Evolutionary conservation across 2,113 vertebrate genomes (phyloP).

Genomic region (Melanostigma gelatinosum): DNA sequence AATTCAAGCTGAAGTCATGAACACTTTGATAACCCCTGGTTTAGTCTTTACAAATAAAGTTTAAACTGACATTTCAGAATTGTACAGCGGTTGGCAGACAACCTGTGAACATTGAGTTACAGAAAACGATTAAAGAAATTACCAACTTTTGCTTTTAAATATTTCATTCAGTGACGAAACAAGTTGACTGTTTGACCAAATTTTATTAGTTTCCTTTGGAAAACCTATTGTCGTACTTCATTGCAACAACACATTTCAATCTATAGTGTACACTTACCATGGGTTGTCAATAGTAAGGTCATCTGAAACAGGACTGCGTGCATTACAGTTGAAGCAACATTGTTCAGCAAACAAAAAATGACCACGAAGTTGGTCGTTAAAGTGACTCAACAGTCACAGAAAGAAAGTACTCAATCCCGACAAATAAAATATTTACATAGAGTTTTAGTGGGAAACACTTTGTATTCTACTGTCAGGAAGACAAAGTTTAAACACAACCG

Average conservation of each 20-base stretch:
- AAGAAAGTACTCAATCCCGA: conserved; percentile 62
- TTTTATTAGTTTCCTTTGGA: conserved; percentile 92
- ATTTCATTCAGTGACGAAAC: background rate
- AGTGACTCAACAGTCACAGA: conserved; percentile 52
- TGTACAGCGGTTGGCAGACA: too few species aligned
- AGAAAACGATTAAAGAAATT: too few species aligned
- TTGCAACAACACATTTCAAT: conserved; percentile 83
- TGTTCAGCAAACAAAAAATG: conserved; percentile 27
- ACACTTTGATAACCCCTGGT: background rate
- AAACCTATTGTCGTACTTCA: conserved; percentile 86
- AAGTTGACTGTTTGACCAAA: conserved; percentile 66
- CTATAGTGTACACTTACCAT: conserved; percentile 84
- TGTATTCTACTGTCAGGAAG: conserved; percentile 61
- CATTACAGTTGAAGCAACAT: conserved; percentile 71
- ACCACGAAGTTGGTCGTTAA: conserved; percentile 14
- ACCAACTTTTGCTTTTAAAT: background rate
- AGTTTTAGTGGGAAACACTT: conserved; percentile 71
- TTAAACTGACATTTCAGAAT: too few species aligned
- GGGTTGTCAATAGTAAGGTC: conserved; percentile 78
- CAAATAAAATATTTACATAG: conserved; percentile 70
- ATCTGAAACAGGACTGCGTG: conserved; percentile 83
- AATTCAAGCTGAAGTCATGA: background rate
- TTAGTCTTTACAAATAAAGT: background rate
- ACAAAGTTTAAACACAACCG: conserved; percentile 36
- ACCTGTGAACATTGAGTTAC: too few species aligned